Conservation (phyloP, 2,797 vertebrate species). For the Sebastes nivosus region DNA sequence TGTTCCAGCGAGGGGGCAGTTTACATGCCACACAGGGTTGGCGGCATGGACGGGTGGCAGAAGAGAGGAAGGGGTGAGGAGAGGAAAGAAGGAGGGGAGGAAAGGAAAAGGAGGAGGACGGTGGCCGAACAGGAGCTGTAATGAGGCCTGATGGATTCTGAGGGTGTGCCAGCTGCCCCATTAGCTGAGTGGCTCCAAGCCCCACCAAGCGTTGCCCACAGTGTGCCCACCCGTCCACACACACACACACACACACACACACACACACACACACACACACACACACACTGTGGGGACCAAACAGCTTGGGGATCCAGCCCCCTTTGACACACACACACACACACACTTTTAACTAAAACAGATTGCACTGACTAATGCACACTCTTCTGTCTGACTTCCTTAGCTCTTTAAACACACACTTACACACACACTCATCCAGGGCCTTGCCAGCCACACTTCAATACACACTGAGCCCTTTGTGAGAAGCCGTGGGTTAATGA, state of each 20-base stretch:
- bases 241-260: slow-evolving; percentile 37
- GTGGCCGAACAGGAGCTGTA: slow-evolving; percentile 64
- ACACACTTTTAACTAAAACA: slow-evolving; percentile 48
- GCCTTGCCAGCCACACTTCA: slow-evolving; percentile 54
- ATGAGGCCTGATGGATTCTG: slow-evolving; percentile 79
- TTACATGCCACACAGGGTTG: slow-evolving; percentile 64
- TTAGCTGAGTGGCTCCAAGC: slow-evolving; percentile 82
- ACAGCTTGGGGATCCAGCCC: slow-evolving; percentile 33
- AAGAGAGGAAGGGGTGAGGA: slow-evolving; percentile 42
- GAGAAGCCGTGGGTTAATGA: slow-evolving; percentile 59
- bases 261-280: slow-evolving; percentile 35
- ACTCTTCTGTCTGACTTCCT: slow-evolving; percentile 44
- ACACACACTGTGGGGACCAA: slow-evolving; percentile 20
- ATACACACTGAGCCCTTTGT: slow-evolving; percentile 60
- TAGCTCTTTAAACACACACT: slow-evolving; percentile 31
- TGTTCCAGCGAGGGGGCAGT: slow-evolving; percentile 61
- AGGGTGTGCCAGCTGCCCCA: slow-evolving; percentile 81
- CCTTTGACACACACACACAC: slow-evolving; percentile 25
- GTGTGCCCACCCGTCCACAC: slow-evolving; percentile 58
- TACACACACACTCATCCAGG: slow-evolving; percentile 9
- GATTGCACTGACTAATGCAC: slow-evolving; percentile 48
- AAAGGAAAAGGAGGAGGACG: slow-evolving; percentile 21
- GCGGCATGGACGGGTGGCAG: slow-evolving; percentile 40
- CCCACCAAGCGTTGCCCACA: slow-evolving; percentile 49
- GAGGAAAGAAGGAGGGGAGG: slow-evolving; percentile 23